Conservation (phyloP, 1,140 invertebrate species). For the Drosophila suzukii region DNA sequence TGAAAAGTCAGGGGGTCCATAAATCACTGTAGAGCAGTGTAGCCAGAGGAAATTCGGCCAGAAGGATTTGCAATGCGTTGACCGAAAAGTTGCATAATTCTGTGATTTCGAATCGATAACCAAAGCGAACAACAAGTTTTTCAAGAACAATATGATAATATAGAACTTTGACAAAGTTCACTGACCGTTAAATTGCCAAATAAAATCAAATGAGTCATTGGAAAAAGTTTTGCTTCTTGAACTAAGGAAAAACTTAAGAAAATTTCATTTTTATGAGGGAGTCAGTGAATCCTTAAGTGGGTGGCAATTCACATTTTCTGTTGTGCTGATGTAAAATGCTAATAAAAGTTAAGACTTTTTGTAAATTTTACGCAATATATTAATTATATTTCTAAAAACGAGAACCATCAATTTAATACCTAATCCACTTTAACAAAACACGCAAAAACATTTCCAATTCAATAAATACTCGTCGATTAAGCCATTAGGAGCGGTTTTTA, state of each 20-base stretch:
- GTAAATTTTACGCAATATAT: too few species aligned
- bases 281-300: constrained; percentile 1
- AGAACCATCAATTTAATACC: neutral
- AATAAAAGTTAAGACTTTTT: neutral
- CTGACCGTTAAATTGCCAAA: constrained; percentile 70
- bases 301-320: constrained; percentile 3
- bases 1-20: constrained; percentile 26
- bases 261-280: neutral
- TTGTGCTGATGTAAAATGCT: constrained; percentile 5
- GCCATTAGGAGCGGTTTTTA: constrained; percentile 27
- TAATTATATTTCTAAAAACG: neutral
- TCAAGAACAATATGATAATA: constrained; percentile 24
- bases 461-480: constrained; percentile 36
- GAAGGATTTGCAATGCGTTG: constrained; percentile 18
- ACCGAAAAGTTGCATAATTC: constrained; percentile 55
- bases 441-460: constrained; percentile 30
- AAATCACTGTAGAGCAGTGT: constrained; percentile 49
- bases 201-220: constrained; percentile 72
- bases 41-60: constrained; percentile 2
- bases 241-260: neutral
- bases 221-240: constrained; percentile 29
- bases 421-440: neutral
- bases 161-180: constrained; percentile 48
- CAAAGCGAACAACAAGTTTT: constrained; percentile 30
- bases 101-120: constrained; percentile 46